Evolutionary conservation across 23 tunicate genomes (phyloP).

Genomic region (Pegea sp.): DNA sequence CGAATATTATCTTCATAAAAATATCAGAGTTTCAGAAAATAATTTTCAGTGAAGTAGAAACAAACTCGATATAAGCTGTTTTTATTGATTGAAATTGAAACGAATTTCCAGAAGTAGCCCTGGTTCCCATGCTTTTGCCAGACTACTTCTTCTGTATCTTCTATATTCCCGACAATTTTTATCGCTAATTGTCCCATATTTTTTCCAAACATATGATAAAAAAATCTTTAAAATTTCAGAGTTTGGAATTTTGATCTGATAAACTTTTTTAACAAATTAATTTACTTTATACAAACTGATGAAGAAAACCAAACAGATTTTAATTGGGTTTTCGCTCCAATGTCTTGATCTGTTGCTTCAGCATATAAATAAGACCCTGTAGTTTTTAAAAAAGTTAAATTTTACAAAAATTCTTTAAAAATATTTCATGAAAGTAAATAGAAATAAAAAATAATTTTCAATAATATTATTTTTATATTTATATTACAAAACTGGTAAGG

Average conservation of each 20-base stretch:
- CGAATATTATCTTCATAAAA: constrained; percentile 25
- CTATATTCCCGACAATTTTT: not conserved
- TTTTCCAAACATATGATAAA: constrained; percentile 58
- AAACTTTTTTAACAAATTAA: not conserved
- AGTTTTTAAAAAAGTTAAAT: too few species aligned
- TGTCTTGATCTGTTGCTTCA: constrained; percentile 53
- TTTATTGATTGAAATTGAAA: constrained; percentile 26
- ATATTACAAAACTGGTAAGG: too few species aligned
- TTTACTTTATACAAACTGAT: constrained; percentile 59
- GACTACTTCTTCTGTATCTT: not conserved
- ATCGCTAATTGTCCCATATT: constrained; percentile 21
- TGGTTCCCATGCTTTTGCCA: constrained; percentile 64
- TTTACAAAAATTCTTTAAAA: too few species aligned
- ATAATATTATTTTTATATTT: too few species aligned
- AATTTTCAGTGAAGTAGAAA: not conserved
- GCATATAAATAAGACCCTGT: constrained; percentile 60
- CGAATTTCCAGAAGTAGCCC: constrained; percentile 50
- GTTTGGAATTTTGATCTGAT: not conserved
- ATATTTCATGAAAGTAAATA: too few species aligned
- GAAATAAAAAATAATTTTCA: too few species aligned
- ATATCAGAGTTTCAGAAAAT: not conserved
- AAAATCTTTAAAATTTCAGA: constrained; percentile 15
- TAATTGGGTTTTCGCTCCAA: constrained; percentile 27
- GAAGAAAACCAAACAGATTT: constrained; percentile 24
- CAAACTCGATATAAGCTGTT: constrained; percentile 42